Evolutionary conservation across 1,140 invertebrate species (phyloP), one percentile per base, ranked within the genome.

Genomic region (Ephestia elutella): DNA sequence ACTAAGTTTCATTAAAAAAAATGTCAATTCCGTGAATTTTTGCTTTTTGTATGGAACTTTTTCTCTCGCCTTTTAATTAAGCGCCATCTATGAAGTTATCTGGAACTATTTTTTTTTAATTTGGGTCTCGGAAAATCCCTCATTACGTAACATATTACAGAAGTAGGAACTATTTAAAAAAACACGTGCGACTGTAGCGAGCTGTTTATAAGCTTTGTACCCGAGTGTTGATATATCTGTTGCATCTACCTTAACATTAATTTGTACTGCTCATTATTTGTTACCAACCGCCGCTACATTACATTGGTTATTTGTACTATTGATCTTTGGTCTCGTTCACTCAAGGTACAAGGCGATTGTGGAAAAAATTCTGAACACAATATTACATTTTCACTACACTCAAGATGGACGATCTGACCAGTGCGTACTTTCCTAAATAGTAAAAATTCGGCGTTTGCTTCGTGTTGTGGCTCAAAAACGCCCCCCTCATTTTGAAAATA

Each of bases 331-430:
- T 57, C 28, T 54, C 62, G 49, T 76, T 72, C 78, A 80, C 80
- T 75, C 71, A 56, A 70, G 74, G 78, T 76, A 82, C 82, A 78
- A 80, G 71, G 81, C 78, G 53, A 28, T 44, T 49, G 57, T 59
- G 53, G 59, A 82, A 82, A 72, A 63, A 54, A 78, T 58, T 60
- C 61, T 76, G 78, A 87, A 87, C 82, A 83, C 82, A 84, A 84
- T 77, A 61, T 72, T 74, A 84, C 70, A 79, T 72, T 75, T 76
- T 78, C 65, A 84, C 84, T 87, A 87, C 83, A 81, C 80, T 63
- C 72, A 84, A 59, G 69, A 65, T 60, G 60, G 13, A 32, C 65
- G 75, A 79, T 35, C 5, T 38, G 56, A 59, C 44, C 56, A 60
- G 21, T 54, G 62, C 68, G 57, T 66, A 68, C 70, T 65, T 64